These are phyloP conservation scores for Cinclus mexicanus DNA, from an alignment of 2,113 vertebrate species.

Conservation along the genomic window DNA sequence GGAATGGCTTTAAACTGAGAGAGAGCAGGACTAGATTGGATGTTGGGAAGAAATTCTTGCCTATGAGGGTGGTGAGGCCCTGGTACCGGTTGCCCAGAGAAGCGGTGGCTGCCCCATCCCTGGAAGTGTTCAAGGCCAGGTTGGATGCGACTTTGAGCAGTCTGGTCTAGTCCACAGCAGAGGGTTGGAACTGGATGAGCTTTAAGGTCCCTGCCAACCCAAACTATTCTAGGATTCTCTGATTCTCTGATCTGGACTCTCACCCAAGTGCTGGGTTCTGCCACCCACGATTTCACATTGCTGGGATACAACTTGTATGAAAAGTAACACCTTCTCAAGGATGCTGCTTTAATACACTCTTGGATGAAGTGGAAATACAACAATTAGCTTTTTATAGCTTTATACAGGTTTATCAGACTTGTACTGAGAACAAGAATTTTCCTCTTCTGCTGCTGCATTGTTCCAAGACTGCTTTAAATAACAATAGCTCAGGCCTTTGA, in stretches of 20 bases:
- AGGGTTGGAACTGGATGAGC: background rate
- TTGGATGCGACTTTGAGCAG: background rate
- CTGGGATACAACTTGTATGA: background rate
- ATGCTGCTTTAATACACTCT: background rate
- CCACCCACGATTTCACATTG: accelerated
- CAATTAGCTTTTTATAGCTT: background rate
- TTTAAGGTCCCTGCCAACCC: background rate
- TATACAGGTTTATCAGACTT: background rate
- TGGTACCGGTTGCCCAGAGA: background rate
- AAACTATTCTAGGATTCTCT: background rate
- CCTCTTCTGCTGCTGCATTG: background rate
- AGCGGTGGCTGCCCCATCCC: background rate
- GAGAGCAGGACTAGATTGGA: background rate
- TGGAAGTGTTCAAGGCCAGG: background rate
- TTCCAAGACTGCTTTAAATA: background rate
- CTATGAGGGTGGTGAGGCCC: background rate
- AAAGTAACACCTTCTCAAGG: background rate
- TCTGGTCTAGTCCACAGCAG: background rate
- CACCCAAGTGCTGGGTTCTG: background rate
- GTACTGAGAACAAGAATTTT: background rate
- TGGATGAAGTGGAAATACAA: background rate
- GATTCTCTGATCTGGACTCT: background rate
- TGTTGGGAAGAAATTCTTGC: background rate
- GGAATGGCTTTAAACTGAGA: background rate
- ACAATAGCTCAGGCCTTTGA: background rate